A percentile compares a stretch with the other conserved stretches of the same genome.
phyloP scores from a whole-genome alignment of 2,888 invertebrate genomes.

The Exephanes ischioxanthus region DNA sequence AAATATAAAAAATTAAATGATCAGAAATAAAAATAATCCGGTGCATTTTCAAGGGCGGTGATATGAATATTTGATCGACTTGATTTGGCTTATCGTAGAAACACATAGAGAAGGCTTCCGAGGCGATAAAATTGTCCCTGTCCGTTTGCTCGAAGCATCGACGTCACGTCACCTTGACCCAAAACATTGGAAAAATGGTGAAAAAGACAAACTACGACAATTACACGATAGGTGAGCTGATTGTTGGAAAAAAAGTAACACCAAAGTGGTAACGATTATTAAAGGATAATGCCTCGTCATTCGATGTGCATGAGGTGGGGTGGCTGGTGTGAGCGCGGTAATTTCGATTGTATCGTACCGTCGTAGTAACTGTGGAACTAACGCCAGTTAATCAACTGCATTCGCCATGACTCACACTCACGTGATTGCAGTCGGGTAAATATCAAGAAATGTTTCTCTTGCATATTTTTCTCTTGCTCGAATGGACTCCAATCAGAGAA shows the following conservation, averaged over 20 bases:
- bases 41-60: not conserved
- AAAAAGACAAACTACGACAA: constrained; percentile 91
- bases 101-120: constrained; percentile 91
- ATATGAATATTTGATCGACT: constrained; percentile 39
- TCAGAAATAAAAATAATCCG: not conserved
- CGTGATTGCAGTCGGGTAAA: not conserved
- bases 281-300: not conserved
- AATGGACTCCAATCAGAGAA: not conserved
- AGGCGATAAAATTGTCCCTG: constrained; percentile 91
- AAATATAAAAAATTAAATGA: not conserved
- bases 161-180: constrained; percentile 90
- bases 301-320: not conserved
- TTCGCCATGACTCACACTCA: not conserved
- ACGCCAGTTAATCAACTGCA: not conserved
- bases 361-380: not conserved
- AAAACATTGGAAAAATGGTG: constrained; percentile 93
- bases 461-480: not conserved
- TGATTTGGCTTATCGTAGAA: constrained; percentile 77
- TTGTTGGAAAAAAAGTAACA: not conserved
- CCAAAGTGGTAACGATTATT: not conserved
- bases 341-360: not conserved
- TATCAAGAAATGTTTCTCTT: not conserved
- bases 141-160: constrained; percentile 91
- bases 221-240: constrained; percentile 88
- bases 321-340: not conserved